phyloP scores from a whole-genome alignment of 2,797 vertebrate genomes.

The Eulemur rubriventer region DNA sequence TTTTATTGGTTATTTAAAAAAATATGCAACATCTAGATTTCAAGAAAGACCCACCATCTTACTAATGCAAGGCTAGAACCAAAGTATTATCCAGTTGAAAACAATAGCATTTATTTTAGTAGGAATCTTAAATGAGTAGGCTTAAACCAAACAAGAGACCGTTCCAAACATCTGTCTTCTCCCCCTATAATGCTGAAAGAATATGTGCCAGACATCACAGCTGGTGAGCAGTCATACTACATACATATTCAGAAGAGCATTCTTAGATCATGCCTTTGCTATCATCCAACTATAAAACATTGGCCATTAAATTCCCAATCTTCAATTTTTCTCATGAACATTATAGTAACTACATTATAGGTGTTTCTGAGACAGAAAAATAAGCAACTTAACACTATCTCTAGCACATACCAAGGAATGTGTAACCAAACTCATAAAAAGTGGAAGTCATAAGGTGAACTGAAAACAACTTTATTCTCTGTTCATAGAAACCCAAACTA shows the following conservation, averaged over 20 bases:
- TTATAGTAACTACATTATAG: background rate
- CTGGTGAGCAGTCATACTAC: background rate
- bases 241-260: background rate
- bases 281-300: background rate
- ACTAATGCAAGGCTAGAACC: background rate
- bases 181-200: background rate
- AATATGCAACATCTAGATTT: background rate
- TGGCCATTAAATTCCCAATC: background rate
- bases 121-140: background rate
- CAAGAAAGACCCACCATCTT: background rate
- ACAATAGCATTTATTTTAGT: background rate
- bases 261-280: background rate
- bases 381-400: background rate
- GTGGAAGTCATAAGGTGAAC: background rate
- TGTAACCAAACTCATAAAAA: background rate
- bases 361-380: background rate
- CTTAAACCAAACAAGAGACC: background rate
- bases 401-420: background rate
- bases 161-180: background rate
- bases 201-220: background rate
- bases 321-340: background rate
- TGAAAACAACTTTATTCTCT: background rate
- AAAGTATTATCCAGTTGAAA: background rate
- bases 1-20: background rate
- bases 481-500: background rate